These are phyloP conservation scores for Gerris lacustris DNA, from an alignment of 2,888 invertebrate species.

Conservation along the genomic window DNA sequence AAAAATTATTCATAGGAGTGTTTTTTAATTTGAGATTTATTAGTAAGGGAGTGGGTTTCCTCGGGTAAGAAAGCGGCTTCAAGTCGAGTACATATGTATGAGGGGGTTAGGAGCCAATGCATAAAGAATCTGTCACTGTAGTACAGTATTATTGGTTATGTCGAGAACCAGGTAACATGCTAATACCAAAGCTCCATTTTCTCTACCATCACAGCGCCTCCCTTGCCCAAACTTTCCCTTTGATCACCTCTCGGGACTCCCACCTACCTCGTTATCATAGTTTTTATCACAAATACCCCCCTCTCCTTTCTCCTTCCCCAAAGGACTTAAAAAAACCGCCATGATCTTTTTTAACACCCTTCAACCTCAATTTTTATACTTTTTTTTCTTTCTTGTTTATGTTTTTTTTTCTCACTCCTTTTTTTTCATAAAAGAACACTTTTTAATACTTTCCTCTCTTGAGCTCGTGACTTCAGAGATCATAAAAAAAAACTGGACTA, in stretches of 20 bases:
- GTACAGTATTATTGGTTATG: background rate
- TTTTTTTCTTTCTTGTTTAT: background rate
- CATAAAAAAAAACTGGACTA: background rate
- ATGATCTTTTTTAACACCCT: background rate
- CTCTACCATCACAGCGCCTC: background rate
- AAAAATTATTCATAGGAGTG: background rate
- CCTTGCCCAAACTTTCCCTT: background rate
- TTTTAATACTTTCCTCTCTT: background rate
- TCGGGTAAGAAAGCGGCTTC: background rate
- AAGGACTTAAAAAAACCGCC: background rate
- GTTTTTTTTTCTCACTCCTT: background rate
- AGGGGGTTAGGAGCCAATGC: background rate
- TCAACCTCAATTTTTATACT: background rate
- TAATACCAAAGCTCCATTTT: background rate
- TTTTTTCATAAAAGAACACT: background rate
- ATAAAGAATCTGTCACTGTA: background rate
- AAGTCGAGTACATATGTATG: background rate
- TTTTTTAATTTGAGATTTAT: conserved; percentile 5
- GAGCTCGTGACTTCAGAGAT: background rate
- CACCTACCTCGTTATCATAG: conserved; percentile 5
- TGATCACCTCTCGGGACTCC: background rate
- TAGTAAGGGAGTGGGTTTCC: background rate
- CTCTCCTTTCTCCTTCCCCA: background rate
- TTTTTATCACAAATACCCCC: background rate
- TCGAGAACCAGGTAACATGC: background rate